Base-by-base conservation (phyloP, 2,888 invertebrate genomes). In the Aphodius sticticus region DNA sequence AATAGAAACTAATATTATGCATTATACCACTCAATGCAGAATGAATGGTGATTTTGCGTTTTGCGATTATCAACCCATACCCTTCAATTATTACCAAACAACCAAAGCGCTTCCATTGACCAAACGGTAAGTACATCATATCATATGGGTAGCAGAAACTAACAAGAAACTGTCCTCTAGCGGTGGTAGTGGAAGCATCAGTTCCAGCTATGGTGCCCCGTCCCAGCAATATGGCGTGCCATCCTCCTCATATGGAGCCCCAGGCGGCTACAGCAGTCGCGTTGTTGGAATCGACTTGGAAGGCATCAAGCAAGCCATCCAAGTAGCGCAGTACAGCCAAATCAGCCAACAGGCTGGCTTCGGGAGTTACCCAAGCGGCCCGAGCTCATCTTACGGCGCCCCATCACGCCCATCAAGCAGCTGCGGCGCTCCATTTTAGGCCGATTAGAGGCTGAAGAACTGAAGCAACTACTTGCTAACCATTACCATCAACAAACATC, bases 251-350 rank as follows among this genome's bases (percentile, higher is more conserved):
- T 94, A 94, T 89, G 94, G 94, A 82, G 94, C 94, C 81, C 92
- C 92, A 85, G 91, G 94, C 88, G 93, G 93, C 90, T 95, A 95
- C 89, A 95, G 95, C 87, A 93, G 91, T 82, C 93, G 93, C 83
- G 82, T 88, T 78, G 95, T 96, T 84, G 96, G 96, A 83, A 94
- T 96, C 89, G 94, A 95, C 89, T 93, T 96, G 82, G 96, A 96
- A 86, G 95, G 95, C 82, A 94, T 96, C 86, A 94, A 95, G 86
- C 96, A 96, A 86, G 96, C 96, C 85, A 95, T 96, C 90, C 96
- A 96, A 89, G 96, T 96, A 82, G 96, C 96, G 72, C 96, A 96
- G 87, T 96, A 93, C 92, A 92, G 94, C 84, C 95, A 96, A 90
- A 89, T 91, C 82, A 90, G 91, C 88, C 90, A 92, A 85, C 92